Percentiles rank a stretch among this genome's conserved stretches.
Evolutionary conservation across 2,113 vertebrate species (phyloP).

Genomic region (Platysteira castanea): DNA sequence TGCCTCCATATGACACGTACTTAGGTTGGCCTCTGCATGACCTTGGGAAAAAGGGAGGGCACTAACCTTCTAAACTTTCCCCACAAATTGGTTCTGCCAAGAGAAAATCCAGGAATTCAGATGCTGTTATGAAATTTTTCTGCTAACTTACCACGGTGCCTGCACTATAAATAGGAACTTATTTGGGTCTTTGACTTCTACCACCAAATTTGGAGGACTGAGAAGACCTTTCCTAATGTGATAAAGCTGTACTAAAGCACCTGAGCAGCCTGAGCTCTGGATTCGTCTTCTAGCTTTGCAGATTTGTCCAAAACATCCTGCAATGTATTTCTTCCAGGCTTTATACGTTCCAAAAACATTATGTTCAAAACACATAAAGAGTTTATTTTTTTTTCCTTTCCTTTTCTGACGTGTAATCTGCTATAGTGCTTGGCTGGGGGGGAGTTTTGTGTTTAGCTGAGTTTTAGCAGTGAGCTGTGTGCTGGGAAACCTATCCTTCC

Average conservation of each 20-base stretch:
- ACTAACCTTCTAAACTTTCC: neutral
- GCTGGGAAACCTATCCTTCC: neutral
- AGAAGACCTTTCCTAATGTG: neutral
- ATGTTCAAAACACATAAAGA: neutral
- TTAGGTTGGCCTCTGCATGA: neutral
- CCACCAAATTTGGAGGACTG: neutral
- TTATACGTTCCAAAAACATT: neutral
- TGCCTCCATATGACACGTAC: accelerated
- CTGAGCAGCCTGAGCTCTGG: neutral
- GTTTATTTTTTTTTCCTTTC: too few relatives aligned
- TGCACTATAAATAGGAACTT: neutral
- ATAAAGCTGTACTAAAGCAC: neutral
- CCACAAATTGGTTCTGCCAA: neutral
- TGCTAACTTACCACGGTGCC: neutral
- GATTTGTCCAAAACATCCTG: neutral
- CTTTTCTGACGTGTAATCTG: neutral
- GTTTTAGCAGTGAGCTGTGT: neutral
- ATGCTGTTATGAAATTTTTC: neutral
- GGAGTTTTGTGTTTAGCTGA: neutral
- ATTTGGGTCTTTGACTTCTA: neutral
- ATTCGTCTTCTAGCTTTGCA: neutral
- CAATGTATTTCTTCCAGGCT: neutral
- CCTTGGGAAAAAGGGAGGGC: neutral
- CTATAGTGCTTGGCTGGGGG: neutral
- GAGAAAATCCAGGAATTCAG: slow-evolving; percentile 5